Evolutionary conservation across 2,888 invertebrate genomes (phyloP).

Genomic region (Thalpophila matura): DNA sequence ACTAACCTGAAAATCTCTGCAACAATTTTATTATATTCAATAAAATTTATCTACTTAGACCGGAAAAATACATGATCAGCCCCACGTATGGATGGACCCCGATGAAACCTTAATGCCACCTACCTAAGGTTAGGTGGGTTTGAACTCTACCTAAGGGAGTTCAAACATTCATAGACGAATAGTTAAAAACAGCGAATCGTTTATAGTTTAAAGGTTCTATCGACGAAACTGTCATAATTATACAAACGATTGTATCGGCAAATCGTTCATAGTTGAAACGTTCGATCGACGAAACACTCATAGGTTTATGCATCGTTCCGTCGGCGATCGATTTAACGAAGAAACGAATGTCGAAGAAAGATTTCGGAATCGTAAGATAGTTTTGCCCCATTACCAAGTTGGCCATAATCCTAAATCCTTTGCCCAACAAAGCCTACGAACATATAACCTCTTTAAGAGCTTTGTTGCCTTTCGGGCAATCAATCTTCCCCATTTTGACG

Average conservation of each 20-base stretch:
- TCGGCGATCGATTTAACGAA: no score
- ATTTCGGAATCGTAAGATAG: slow-evolving; percentile 38
- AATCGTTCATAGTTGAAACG: no score
- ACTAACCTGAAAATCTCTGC: slow-evolving; percentile 4
- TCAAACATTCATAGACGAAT: no score
- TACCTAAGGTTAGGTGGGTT: no score
- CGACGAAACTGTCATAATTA: no score
- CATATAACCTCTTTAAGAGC: slow-evolving; percentile 60
- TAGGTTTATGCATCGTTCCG: no score
- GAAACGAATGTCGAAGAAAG: no score
- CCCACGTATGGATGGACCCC: neutral
- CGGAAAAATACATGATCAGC: slow-evolving; percentile 29
- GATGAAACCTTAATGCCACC: slow-evolving; percentile 18
- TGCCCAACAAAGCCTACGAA: slow-evolving; percentile 53
- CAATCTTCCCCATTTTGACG: slow-evolving; percentile 74
- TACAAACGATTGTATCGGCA: no score
- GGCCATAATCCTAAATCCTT: slow-evolving; percentile 47
- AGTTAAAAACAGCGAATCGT: no score
- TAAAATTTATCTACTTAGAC: slow-evolving; percentile 3
- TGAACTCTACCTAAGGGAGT: no score
- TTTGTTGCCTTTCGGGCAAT: slow-evolving; percentile 65
- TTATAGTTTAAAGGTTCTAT: no score
- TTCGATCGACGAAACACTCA: no score
- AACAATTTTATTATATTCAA: slow-evolving; percentile 15
- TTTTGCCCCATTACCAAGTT: slow-evolving; percentile 44